Evolutionary conservation across 2,113 vertebrate genomes (phyloP).

Genomic region (Phylloscopus trochiloides): DNA sequence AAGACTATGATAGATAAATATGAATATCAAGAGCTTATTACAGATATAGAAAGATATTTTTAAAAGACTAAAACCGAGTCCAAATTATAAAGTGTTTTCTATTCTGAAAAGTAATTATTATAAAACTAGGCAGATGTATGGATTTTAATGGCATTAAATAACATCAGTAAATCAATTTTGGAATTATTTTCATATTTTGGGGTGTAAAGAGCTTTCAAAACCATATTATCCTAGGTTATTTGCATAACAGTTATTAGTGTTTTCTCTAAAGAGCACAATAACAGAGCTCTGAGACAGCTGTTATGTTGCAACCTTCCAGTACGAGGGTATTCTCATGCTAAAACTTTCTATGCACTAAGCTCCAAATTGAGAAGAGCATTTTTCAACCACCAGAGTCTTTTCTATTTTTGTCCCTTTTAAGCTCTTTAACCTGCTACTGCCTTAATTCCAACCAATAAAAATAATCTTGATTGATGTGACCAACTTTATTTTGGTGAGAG

Average conservation of each 20-base stretch:
- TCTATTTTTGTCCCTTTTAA: conserved; percentile 67
- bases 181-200: neutral
- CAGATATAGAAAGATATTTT: neutral
- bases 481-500: conserved; percentile 25
- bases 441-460: conserved; percentile 64
- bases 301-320: neutral
- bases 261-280: neutral
- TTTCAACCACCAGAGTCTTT: conserved; percentile 48
- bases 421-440: conserved; percentile 64
- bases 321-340: neutral
- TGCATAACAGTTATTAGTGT: neutral
- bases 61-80: neutral
- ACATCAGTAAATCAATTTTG: neutral
- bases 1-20: neutral
- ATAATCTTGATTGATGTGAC: conserved; percentile 51
- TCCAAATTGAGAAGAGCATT: conserved; percentile 47
- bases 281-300: neutral
- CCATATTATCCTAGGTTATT: neutral
- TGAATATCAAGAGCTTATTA: neutral
- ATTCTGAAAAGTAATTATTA: neutral
- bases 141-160: neutral
- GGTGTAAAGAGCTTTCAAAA: neutral
- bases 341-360: neutral
- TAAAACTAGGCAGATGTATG: neutral
- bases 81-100: neutral